phyloP scores from a whole-genome alignment of 2,797 vertebrate genomes.

The Melanotaenia parkinsoni region DNA sequence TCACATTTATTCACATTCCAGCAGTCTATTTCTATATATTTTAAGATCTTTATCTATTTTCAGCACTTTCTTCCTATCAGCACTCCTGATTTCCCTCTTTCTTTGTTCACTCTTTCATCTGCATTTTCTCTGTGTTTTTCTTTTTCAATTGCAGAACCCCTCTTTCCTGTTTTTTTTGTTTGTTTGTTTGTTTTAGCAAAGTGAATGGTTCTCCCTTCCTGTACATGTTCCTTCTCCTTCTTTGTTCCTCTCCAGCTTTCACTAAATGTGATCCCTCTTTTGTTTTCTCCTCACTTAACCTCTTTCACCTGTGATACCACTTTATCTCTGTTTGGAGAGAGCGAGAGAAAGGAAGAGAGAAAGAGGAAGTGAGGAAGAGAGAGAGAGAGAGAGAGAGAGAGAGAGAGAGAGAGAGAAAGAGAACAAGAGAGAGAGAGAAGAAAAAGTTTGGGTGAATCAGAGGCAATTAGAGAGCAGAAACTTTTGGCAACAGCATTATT shows the following conservation, averaged over 20 bases:
- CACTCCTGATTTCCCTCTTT: neutral
- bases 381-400: slow-evolving; percentile 33
- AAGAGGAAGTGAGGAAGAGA: neutral
- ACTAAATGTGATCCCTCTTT: neutral
- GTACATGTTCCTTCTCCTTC: neutral
- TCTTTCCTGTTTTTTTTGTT: too few species aligned
- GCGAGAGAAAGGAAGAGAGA: neutral
- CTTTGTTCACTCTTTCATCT: neutral
- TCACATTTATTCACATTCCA: slow-evolving; percentile 32
- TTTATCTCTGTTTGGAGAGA: neutral
- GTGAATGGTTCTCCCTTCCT: neutral
- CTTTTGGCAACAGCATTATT: slow-evolving; percentile 55
- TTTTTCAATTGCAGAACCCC: neutral
- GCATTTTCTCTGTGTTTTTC: neutral
- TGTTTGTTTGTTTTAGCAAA: neutral
- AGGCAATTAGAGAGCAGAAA: slow-evolving; percentile 42
- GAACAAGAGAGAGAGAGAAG: too few species aligned
- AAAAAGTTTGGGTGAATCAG: too few species aligned
- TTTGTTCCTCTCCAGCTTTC: neutral
- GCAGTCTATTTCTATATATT: slow-evolving; percentile 5
- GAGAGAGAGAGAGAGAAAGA: too few species aligned
- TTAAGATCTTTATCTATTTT: slow-evolving; percentile 7
- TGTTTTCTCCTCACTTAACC: slow-evolving; percentile 2
- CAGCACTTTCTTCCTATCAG: neutral
- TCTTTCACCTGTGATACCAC: neutral